These are phyloP conservation scores for Drosophila auraria DNA, from an alignment of 1,140 invertebrate species.

Conservation along the genomic window DNA sequence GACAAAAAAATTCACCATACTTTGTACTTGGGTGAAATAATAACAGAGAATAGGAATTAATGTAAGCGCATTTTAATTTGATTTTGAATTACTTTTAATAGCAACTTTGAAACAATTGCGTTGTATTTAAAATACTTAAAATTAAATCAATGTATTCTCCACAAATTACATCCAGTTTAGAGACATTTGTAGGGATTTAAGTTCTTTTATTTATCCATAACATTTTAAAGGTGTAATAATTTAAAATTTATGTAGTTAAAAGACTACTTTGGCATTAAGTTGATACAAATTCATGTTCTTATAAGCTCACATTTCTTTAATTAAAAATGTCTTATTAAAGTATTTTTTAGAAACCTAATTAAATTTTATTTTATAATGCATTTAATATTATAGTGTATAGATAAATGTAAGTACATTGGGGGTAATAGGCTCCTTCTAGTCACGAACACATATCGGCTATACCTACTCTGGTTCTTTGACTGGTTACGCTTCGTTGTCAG, in stretches of 20 bases:
- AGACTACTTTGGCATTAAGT: not conserved
- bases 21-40: not conserved
- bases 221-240: too few species aligned
- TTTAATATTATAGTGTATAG: slow-evolving; percentile 12
- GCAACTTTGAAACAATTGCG: not conserved
- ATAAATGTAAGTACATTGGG: slow-evolving; percentile 1
- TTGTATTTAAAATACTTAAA: not conserved
- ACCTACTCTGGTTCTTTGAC: slow-evolving; percentile 37
- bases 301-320: not conserved
- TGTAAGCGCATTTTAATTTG: not conserved
- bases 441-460: slow-evolving; percentile 52
- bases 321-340: too few species aligned
- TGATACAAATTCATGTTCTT: not conserved
- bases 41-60: too few species aligned
- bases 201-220: not conserved
- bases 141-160: not conserved
- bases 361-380: not conserved
- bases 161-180: too few species aligned
- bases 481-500: slow-evolving; percentile 77
- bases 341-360: not conserved
- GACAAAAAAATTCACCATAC: not conserved
- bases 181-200: not conserved
- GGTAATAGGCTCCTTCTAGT: slow-evolving; percentile 23
- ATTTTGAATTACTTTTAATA: not conserved
- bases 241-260: not conserved